Conservation (phyloP, 2,113 vertebrate species). For the Coreoperca whiteheadi region DNA sequence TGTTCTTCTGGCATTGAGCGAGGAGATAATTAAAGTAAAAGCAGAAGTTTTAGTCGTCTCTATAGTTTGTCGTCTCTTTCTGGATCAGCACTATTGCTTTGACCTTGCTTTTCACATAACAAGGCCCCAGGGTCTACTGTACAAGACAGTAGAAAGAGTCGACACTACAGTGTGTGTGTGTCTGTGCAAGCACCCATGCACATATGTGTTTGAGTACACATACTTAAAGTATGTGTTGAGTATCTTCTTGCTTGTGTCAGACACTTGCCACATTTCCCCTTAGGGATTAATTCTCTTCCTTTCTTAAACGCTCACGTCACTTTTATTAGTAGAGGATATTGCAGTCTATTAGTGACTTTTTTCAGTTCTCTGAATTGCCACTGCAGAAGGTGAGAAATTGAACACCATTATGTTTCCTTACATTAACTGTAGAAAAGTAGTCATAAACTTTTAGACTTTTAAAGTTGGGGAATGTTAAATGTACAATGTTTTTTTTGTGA, state of each 20-base stretch:
- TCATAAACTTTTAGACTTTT: no score
- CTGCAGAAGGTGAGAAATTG: slow-evolving; percentile 21
- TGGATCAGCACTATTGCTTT: slow-evolving; percentile 64
- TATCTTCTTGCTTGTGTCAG: slow-evolving; percentile 50
- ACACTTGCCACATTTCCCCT: slow-evolving; percentile 46
- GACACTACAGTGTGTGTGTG: slow-evolving; percentile 29
- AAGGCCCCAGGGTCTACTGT: slow-evolving; percentile 70
- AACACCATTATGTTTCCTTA: slow-evolving; percentile 11
- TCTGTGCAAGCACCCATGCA: neutral
- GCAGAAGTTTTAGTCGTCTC: slow-evolving; percentile 40
- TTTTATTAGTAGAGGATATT: slow-evolving; percentile 40
- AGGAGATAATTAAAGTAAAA: slow-evolving; percentile 68
- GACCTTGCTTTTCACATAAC: slow-evolving; percentile 73
- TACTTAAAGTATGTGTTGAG: slow-evolving; percentile 45
- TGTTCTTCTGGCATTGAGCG: slow-evolving; percentile 45
- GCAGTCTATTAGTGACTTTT: slow-evolving; percentile 27
- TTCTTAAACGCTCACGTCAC: slow-evolving; percentile 40
- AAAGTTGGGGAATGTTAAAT: neutral
- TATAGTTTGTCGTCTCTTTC: slow-evolving; percentile 35
- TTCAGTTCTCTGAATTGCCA: neutral
- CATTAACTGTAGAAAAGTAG: slow-evolving; percentile 14
- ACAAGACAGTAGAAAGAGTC: slow-evolving; percentile 41
- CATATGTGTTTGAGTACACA: slow-evolving; percentile 19
- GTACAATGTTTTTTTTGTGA: neutral
- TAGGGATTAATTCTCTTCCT: slow-evolving; percentile 52